Base-by-base conservation (phyloP, 2,797 vertebrate species). In the Muraenolepis orangiensis region DNA sequence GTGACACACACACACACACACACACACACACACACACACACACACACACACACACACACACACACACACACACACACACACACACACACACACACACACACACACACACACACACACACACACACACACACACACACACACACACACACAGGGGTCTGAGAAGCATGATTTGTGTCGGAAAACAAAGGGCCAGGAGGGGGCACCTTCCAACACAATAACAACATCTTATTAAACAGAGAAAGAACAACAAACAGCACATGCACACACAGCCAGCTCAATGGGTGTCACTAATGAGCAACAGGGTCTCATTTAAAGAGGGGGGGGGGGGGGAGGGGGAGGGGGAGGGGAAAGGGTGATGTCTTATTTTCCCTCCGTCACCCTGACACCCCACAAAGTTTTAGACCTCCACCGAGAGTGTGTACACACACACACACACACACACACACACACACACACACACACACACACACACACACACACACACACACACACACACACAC, bases 101-200 rank as follows among this genome's bases (percentile, higher is more conserved):
- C 18, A n/a, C 46, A n/a, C 46, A n/a, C 20, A n/a, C 46, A 34
- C 32, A 34, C 32, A 34, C 42, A 34, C 32, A n/a, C n/a, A n/a
- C n/a, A 34, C 32, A 34, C 32, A 34, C 32, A 34, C 32, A 34
- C 32, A 34, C 32, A 34, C 32, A 34, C 32, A 34, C 32, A 76
- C 74, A 80, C 71, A 87, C 82, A 72, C 70, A 57, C 1, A 0
- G 32, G 78, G 79, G 85, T 81, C 73, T 82, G 81, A 78, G 67
- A 75, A 29, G 70, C 81, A 77, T 66, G n/a, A 46, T 32, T 46
- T 51, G 61, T 61, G 31, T 6, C 36, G 30, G 72, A 72, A n/a
- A n/a, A 85, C 72, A 81, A 78, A 87, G 86, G 75, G 80, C 69
- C 81, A 80, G 0, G 1, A n/a, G 82, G 51, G 38, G 74, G n/a